These are phyloP conservation scores for Penaeus vannamei DNA, from an alignment of 1,140 invertebrate genomes.

Conservation along the genomic window DNA sequence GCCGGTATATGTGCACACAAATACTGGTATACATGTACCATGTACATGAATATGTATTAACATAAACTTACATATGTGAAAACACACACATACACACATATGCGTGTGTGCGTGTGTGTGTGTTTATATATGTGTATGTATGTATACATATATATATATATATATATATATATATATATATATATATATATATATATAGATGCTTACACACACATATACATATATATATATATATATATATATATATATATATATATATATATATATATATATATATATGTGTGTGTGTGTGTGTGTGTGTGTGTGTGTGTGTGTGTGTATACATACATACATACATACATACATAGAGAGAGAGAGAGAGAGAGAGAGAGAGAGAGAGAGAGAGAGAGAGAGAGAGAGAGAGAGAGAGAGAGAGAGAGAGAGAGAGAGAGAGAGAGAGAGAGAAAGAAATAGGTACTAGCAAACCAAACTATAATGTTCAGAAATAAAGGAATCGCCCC, in stretches of 20 bases:
- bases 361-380: too few relatives aligned
- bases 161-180: conserved; percentile 32
- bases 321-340: not conserved
- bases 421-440: too few relatives aligned
- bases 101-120: too few relatives aligned
- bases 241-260: conserved; percentile 7
- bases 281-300: not conserved
- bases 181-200: conserved; percentile 24
- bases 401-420: too few relatives aligned
- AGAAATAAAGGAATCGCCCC: too few relatives aligned
- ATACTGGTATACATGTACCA: not conserved
- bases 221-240: not conserved
- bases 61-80: not conserved
- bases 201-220: not conserved
- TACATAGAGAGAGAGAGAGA: too few relatives aligned
- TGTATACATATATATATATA: conserved; percentile 10
- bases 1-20: not conserved
- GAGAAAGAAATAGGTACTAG: too few relatives aligned
- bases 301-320: not conserved
- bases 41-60: not conserved
- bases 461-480: too few relatives aligned
- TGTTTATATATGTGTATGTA: not conserved
- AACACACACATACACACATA: not conserved
- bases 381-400: too few relatives aligned
- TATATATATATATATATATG: not conserved